Evolutionary conservation across 1,140 invertebrate species (phyloP), one percentile per base, ranked within the genome.

Genomic region (Phymastichus coffea): DNA sequence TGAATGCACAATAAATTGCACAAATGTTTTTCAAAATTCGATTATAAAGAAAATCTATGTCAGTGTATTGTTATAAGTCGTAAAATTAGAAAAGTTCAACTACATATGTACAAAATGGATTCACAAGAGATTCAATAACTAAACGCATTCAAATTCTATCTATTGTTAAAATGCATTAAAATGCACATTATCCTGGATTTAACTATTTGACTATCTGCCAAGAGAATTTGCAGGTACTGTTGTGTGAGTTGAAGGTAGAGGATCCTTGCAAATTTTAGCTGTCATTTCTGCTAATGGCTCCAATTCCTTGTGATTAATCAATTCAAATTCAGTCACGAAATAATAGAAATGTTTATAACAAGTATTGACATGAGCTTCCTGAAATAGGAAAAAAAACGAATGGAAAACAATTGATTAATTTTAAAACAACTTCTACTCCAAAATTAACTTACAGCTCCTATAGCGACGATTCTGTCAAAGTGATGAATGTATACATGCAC

Each of bases 401-500:
- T 30, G 4, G 1, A 30, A 4, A 22, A 28, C 10, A 23, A 40
- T 41, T 37, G 22, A 3, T 33, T 28, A 25, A 41, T 26, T 52
- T 25, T 49, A 55, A 54, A 22, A 53, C 57, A n/a, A 4, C 37
- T 1, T 33, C 14, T 33, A 56, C 49, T 2, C 4, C 44, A 61
- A 61, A 56, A 43, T 63, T 62, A 53, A 63, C 83, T 89, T 84
- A 95, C 92, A 33, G 94, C 94, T 71, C 92, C 91, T 68, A 96
- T 90, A 22, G 88, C 85, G 26, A 93, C 87, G 61, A 97, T 85
- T 70, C 92, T 85, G 75, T 97, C 94, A 82, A 97, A 97, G 79
- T 97, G 94, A 80, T 97, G 94, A 64, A 97, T 96, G 73, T 97
- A 97, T n/a, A 97, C 93, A 80, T 97, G 94, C 1, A 97, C 94